Conservation (phyloP, 2,888 invertebrate species). For the Tricholauxania praeusta region DNA sequence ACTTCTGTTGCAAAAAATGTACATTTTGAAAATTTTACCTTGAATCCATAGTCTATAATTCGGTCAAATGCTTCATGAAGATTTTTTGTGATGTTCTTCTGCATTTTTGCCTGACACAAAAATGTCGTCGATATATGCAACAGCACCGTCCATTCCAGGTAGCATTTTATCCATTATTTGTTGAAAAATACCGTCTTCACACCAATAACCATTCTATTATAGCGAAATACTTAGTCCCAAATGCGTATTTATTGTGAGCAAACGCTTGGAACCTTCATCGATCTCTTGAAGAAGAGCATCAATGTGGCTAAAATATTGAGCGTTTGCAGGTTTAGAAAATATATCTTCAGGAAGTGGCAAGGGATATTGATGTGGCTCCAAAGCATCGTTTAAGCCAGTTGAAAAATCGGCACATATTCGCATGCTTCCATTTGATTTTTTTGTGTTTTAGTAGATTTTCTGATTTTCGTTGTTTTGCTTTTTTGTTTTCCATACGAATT, state of each 20-base stretch:
- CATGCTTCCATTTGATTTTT: constrained; percentile 44
- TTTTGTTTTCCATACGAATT: no score
- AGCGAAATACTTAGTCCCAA: constrained; percentile 33
- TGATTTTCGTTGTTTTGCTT: no score
- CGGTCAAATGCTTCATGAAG: constrained; percentile 27
- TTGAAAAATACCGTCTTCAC: constrained; percentile 45
- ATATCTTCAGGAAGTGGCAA: constrained; percentile 44
- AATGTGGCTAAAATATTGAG: constrained; percentile 39
- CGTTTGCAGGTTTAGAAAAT: constrained; percentile 40
- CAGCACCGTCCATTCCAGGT: constrained; percentile 31
- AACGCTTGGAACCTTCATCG: constrained; percentile 39
- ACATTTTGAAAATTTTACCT: constrained; percentile 43
- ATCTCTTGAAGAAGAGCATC: constrained; percentile 47
- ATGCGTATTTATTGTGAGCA: no score
- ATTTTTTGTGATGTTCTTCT: constrained; percentile 35
- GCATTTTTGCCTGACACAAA: no score
- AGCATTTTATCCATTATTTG: constrained; percentile 46
- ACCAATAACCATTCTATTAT: constrained; percentile 38
- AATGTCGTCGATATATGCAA: constrained; percentile 42
- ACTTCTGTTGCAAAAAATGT: constrained; percentile 40
- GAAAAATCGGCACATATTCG: constrained; percentile 47
- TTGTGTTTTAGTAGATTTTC: constrained; percentile 41
- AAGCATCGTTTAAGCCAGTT: no score
- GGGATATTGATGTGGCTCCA: constrained; percentile 46
- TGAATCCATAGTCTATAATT: constrained; percentile 41